phyloP scores from a whole-genome alignment of 2,888 invertebrate species.

The Eristalinus aeneus region DNA sequence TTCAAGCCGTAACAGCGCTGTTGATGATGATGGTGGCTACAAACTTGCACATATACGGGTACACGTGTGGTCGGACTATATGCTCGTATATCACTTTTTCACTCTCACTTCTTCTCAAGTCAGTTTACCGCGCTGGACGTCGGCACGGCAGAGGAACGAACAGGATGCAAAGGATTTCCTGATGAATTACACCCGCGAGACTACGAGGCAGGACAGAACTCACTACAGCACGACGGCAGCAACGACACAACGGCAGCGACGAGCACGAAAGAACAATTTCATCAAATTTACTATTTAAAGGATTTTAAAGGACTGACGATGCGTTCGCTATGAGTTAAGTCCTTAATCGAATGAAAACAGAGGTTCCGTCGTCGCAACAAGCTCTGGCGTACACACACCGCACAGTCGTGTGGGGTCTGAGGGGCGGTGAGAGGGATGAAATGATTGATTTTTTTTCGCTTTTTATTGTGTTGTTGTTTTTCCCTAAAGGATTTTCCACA shows the following conservation, averaged over 20 bases:
- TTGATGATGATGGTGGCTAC: neutral
- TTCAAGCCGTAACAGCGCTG: neutral
- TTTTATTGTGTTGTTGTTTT: slow-evolving; percentile 15
- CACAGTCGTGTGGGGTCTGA: neutral
- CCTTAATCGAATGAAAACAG: neutral
- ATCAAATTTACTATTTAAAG: slow-evolving; percentile 63
- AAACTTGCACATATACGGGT: neutral
- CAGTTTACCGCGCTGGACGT: neutral
- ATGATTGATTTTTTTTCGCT: slow-evolving; percentile 40
- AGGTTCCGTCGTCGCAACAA: neutral
- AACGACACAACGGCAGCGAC: neutral
- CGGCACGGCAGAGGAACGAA: neutral
- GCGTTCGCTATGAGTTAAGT: neutral
- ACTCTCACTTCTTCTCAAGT: slow-evolving; percentile 18
- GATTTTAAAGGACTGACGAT: slow-evolving; percentile 37
- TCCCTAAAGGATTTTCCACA: slow-evolving; percentile 29
- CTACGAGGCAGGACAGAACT: neutral
- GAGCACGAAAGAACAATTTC: slow-evolving; percentile 32
- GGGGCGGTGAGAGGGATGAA: neutral
- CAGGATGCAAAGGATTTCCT: slow-evolving; percentile 39
- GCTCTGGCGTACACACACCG: neutral
- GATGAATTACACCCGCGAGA: slow-evolving; percentile 56
- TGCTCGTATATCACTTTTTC: neutral
- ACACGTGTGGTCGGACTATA: neutral
- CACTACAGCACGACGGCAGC: too few relatives aligned